Conservation (phyloP, 2,888 invertebrate genomes). For the Caenorhabditis virilis region DNA sequence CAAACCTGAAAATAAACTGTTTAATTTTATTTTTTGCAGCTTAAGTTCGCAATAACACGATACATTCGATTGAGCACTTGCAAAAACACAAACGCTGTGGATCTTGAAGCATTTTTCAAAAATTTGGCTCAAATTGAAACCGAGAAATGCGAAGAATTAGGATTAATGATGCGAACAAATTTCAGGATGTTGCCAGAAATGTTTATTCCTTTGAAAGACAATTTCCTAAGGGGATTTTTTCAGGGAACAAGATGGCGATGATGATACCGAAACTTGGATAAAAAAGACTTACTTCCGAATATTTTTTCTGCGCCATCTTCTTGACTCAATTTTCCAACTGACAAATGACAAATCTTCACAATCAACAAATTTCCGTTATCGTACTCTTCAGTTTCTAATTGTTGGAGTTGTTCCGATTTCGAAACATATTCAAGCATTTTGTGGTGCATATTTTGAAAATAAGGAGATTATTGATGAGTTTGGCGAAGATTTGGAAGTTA, state of each 20-base stretch:
- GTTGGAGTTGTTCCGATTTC: slow-evolving; percentile 11
- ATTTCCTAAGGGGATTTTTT: background rate
- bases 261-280: background rate
- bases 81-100: background rate
- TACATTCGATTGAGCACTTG: slow-evolving; percentile 5
- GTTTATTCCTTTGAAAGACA: background rate
- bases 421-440: slow-evolving; percentile 9
- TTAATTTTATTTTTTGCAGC: slow-evolving; percentile 9
- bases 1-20: background rate
- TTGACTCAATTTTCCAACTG: slow-evolving; percentile 20
- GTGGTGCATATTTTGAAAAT: slow-evolving; percentile 1
- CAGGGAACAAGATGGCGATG: slow-evolving; percentile 7
- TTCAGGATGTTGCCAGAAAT: slow-evolving; percentile 13
- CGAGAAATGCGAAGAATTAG: slow-evolving; percentile 12
- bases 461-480: background rate
- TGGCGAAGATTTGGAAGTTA: slow-evolving; percentile 1
- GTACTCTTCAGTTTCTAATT: slow-evolving; percentile 6
- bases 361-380: background rate
- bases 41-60: slow-evolving; percentile 12
- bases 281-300: slow-evolving; percentile 15
- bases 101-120: slow-evolving; percentile 24
- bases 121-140: background rate
- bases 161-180: slow-evolving; percentile 21
- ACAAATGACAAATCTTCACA: background rate
- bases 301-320: slow-evolving; percentile 9